Conservation (phyloP, 2,113 vertebrate species). For the Australoheros scitulus region DNA sequence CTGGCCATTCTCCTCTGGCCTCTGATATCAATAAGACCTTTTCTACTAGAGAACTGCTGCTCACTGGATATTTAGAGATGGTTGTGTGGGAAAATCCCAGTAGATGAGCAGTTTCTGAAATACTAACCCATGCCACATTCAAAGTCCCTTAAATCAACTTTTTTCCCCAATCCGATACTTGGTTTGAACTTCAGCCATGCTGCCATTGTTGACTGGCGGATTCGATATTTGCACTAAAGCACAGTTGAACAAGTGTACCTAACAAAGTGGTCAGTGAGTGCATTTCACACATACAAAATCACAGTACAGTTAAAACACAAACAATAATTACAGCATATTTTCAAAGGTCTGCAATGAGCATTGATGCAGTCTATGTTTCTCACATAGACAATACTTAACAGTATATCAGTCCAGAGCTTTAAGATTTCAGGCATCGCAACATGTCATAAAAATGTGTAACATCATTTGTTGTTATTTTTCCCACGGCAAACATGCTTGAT, state of each 20-base stretch:
- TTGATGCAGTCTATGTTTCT: neutral
- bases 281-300: neutral
- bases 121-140: neutral
- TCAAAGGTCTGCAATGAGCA: neutral
- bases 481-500: neutral
- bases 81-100: neutral
- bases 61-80: neutral
- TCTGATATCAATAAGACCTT: neutral
- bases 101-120: neutral
- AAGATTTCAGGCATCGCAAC: conserved; percentile 15
- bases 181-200: neutral
- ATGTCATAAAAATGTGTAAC: neutral
- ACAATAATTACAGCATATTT: neutral
- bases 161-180: neutral
- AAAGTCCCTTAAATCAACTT: neutral
- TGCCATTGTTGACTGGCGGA: neutral
- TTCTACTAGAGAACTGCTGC: neutral
- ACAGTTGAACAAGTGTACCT: neutral
- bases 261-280: neutral
- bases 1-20: neutral
- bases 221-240: neutral
- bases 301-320: neutral
- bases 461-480: conserved; percentile 12
- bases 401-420: neutral
- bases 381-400: too few species aligned